Conservation (phyloP, 2,797 vertebrate genomes). For the Pseudochirops corinnae region DNA sequence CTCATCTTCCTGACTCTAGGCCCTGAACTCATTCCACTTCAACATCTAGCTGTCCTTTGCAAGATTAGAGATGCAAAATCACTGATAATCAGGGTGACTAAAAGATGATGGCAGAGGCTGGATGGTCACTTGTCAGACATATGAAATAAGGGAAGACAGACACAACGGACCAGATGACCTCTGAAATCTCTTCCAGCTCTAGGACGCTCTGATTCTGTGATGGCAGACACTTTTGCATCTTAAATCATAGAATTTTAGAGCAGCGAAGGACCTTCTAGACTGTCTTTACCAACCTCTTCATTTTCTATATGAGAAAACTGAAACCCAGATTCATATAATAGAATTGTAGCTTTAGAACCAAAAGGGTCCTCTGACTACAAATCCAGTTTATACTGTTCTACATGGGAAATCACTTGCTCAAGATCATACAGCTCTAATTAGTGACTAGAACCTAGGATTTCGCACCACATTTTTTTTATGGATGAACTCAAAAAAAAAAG, state of each 20-base stretch:
- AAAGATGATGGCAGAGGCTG: background rate
- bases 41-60: background rate
- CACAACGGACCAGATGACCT: background rate
- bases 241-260: background rate
- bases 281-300: background rate
- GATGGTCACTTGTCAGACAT: background rate
- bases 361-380: background rate
- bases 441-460: background rate
- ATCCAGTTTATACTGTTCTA: background rate
- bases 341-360: background rate
- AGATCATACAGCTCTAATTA: background rate
- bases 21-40: background rate
- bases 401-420: background rate
- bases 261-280: background rate
- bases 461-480: background rate
- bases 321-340: background rate
- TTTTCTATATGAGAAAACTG: background rate
- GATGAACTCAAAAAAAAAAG: background rate
- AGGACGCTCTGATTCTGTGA: background rate
- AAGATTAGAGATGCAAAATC: background rate
- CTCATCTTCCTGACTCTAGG: background rate
- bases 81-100: background rate
- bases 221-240: background rate
- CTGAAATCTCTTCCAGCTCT: background rate
- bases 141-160: background rate